Percentiles rank a stretch among this genome's conserved stretches.
These are phyloP conservation scores for Gonatopus flavifemur DNA, from an alignment of 1,140 invertebrate genomes.

Conservation along the genomic window DNA sequence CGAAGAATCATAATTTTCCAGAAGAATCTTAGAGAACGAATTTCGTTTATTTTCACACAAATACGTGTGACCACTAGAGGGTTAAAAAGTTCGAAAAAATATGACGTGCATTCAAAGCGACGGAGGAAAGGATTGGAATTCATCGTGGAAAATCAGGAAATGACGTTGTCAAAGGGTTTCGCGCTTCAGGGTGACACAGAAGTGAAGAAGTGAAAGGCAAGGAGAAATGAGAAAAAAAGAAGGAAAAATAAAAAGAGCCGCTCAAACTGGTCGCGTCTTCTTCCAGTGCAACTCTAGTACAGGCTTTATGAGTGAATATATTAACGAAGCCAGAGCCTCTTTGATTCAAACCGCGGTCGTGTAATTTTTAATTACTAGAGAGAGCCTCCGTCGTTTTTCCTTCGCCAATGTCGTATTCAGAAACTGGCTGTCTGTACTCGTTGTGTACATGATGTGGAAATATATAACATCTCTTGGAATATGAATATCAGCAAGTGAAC, in stretches of 20 bases:
- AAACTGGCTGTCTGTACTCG: too few species aligned
- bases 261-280: constrained; percentile 22
- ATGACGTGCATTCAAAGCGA: too few species aligned
- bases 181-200: background rate
- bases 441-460: too few species aligned
- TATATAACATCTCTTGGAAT: too few species aligned
- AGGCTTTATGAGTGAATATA: constrained; percentile 23
- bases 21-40: too few species aligned
- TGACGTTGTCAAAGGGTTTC: background rate
- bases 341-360: constrained; percentile 19
- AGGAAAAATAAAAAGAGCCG: constrained; percentile 4
- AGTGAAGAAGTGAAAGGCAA: background rate
- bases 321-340: constrained; percentile 29
- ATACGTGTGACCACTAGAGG: too few species aligned
- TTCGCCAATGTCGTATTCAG: constrained; percentile 19
- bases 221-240: constrained; percentile 9
- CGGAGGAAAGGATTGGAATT: background rate
- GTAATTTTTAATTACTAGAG: constrained; percentile 39
- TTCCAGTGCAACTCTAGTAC: constrained; percentile 17
- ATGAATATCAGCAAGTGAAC: too few species aligned
- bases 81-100: too few species aligned
- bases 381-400: constrained; percentile 18
- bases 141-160: constrained; percentile 9
- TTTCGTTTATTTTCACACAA: too few species aligned
- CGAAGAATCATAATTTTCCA: too few species aligned